Conservation (phyloP, 2,888 invertebrate species). For the Entomobrya proxima region DNA sequence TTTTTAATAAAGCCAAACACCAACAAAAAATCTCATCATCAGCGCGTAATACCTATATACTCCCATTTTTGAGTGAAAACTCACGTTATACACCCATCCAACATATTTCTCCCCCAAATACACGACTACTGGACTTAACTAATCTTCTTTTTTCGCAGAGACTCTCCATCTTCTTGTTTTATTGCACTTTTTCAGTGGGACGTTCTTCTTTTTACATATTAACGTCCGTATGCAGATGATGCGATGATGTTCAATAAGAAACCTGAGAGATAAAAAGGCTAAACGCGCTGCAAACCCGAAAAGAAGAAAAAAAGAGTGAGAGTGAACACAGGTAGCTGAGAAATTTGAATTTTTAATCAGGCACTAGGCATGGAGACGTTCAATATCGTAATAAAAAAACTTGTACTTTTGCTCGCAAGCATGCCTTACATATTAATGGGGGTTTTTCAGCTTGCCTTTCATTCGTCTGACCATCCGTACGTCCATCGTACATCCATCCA, state of each 20-base stretch:
- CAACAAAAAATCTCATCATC: background rate
- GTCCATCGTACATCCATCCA: conserved; percentile 28
- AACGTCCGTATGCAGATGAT: background rate
- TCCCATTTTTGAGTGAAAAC: background rate
- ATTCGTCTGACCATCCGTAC: conserved; percentile 22
- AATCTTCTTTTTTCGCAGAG: background rate
- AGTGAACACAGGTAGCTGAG: conserved; percentile 75
- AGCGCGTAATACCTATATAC: too few relatives aligned
- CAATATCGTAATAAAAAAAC: conserved; percentile 64
- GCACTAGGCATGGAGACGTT: conserved; percentile 64
- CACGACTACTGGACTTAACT: background rate
- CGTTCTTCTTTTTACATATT: too few relatives aligned
- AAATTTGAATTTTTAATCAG: conserved; percentile 75
- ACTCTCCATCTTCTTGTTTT: background rate
- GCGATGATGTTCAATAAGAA: too few relatives aligned
- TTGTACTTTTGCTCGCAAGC: conserved; percentile 64
- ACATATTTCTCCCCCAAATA: background rate
- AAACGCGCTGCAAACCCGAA: background rate
- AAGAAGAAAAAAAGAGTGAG: conserved; percentile 52
- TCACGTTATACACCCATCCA: background rate
- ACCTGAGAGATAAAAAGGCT: background rate
- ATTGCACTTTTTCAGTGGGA: background rate
- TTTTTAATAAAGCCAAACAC: too few relatives aligned
- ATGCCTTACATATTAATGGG: conserved; percentile 71
- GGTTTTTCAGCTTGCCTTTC: conserved; percentile 37